phyloP scores from a whole-genome alignment of 2,113 vertebrate genomes.

The Eulacestoma nigropectus region DNA sequence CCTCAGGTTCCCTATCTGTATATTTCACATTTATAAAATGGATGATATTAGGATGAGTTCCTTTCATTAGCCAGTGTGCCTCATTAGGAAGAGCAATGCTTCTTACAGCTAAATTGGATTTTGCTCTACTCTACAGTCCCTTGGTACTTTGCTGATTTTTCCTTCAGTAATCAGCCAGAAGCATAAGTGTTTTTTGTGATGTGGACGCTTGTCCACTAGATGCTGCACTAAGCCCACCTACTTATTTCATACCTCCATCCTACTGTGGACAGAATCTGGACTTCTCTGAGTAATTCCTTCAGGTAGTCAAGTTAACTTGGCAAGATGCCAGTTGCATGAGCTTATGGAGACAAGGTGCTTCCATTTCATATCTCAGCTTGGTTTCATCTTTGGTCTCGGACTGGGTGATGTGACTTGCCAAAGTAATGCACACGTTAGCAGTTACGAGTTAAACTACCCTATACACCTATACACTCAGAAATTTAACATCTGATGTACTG shows the following conservation, averaged over 20 bases:
- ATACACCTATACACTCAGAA: background rate
- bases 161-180: background rate
- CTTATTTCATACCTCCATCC: background rate
- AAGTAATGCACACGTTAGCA: background rate
- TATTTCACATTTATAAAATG: background rate
- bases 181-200: background rate
- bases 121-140: background rate
- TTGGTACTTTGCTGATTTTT: background rate
- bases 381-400: background rate
- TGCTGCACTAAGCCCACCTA: slow-evolving; percentile 61
- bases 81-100: background rate
- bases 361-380: background rate
- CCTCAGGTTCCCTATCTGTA: background rate
- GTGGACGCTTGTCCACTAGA: slow-evolving; percentile 60
- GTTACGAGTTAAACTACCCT: background rate
- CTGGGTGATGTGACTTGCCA: background rate
- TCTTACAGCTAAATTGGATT: background rate
- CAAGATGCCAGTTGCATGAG: background rate
- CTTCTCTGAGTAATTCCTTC: background rate
- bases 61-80: background rate
- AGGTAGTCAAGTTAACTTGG: background rate
- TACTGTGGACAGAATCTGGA: background rate
- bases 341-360: background rate
- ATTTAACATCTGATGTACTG: background rate
- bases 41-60: background rate